Evolutionary conservation across 1,140 invertebrate genomes (phyloP), one percentile per base, ranked within the genome.

Genomic region (Hyles vespertilio): DNA sequence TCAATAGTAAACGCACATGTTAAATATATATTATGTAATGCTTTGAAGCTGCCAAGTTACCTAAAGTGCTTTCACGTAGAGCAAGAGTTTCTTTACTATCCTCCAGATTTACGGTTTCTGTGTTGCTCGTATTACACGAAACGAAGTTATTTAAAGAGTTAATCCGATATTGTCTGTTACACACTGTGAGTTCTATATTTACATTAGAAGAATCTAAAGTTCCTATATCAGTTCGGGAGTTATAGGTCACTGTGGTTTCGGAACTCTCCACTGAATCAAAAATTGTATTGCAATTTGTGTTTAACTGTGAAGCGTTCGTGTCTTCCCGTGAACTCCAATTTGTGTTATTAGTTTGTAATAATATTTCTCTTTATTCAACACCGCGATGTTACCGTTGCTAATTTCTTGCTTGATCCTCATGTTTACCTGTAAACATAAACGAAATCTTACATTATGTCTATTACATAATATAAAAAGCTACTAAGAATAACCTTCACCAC

Each of bases 351-450:
- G 63, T 63, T 58, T 51, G 36, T 22, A 55, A 60, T 32, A 51
- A 63, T 40, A 12, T 43, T 32, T 45, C 58, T 50, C 40, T 44
- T 51, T 49, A 22, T 68, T 45, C 59, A 50, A 58, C 34, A 51
- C 11, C n/a, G 62, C 60, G 44, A 82, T 52, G 63, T 87, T 87
- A 54, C 84, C 84, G 57, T 87, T 87, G 53, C 81, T 75, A 68
- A 32, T 63, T 43, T 46, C 60, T 58, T 72, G 71, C 54, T 67
- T 63, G 63, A 87, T 77, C 73, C 67, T 83, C 84, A 87, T 87
- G 70, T 52, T 84, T 79, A 69, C 58, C 81, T 84, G 77, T 5
- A 77, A 79, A 61, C 8, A 61, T 34, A 57, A n/a, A n/a, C 45
- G 40, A 22, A 32, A 9, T 50, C 49, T 22, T 22, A 22, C 22